Conservation (phyloP, 30 jellyfish, hydroid and myxozoan genomes). For the Pseudorhiza aurosa region DNA sequence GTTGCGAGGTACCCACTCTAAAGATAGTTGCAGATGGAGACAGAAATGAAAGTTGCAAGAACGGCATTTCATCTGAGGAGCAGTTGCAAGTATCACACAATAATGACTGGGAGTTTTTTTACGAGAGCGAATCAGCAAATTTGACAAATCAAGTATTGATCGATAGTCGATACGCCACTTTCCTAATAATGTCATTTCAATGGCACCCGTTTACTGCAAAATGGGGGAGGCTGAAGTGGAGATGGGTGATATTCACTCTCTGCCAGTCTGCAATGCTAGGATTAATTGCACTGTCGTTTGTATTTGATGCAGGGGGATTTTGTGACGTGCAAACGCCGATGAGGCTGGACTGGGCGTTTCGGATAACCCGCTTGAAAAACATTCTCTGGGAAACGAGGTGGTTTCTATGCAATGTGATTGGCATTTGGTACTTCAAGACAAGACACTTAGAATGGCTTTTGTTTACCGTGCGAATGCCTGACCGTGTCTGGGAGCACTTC, state of each 20-base stretch:
- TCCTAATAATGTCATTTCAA: neutral
- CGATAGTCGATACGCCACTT: neutral
- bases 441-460: constrained; percentile 23
- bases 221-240: neutral
- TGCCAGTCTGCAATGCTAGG: neutral
- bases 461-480: neutral
- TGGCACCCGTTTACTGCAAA: constrained; percentile 16
- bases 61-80: too few species aligned
- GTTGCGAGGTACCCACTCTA: too few species aligned
- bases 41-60: too few species aligned
- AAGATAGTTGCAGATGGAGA: too few species aligned
- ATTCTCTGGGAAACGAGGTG: constrained; percentile 21
- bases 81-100: neutral
- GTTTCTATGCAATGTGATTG: neutral
- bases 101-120: neutral
- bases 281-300: neutral
- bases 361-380: constrained; percentile 5
- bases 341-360: neutral
- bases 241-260: neutral
- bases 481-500: constrained; percentile 8
- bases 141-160: neutral
- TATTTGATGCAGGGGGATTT: neutral
- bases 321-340: neutral
- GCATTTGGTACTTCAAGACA: constrained; percentile 18
- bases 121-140: neutral